phyloP scores from a whole-genome alignment of 2,113 vertebrate species.

The Prunella himalayana region DNA sequence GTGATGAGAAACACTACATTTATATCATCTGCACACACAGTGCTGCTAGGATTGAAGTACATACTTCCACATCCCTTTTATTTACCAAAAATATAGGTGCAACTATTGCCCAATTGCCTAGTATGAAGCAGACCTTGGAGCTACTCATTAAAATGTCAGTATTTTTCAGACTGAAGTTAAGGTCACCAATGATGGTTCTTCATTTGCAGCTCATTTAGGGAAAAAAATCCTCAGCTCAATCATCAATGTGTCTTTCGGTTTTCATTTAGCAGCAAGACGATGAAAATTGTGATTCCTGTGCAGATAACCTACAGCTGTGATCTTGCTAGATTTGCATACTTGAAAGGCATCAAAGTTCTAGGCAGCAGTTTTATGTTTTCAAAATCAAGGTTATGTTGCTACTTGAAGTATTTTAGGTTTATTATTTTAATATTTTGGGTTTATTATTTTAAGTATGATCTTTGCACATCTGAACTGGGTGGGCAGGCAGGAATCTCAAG shows the following conservation, averaged over 20 bases:
- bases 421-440: neutral
- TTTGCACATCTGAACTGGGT: neutral
- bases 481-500: neutral
- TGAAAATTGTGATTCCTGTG: neutral
- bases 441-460: neutral
- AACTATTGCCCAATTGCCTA: neutral
- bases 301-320: neutral
- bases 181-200: neutral
- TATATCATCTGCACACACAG: neutral
- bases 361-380: neutral
- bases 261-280: neutral
- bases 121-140: neutral
- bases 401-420: neutral
- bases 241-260: neutral
- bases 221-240: neutral
- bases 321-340: neutral
- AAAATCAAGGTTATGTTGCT: neutral
- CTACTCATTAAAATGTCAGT: neutral
- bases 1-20: fast-evolving
- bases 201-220: neutral
- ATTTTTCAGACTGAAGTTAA: neutral
- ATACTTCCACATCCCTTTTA: neutral
- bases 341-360: neutral
- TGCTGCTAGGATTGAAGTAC: neutral
- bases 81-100: neutral